Evolutionary conservation across 2,888 invertebrate species (phyloP).

Genomic region (Zaprionus bogoriensis): DNA sequence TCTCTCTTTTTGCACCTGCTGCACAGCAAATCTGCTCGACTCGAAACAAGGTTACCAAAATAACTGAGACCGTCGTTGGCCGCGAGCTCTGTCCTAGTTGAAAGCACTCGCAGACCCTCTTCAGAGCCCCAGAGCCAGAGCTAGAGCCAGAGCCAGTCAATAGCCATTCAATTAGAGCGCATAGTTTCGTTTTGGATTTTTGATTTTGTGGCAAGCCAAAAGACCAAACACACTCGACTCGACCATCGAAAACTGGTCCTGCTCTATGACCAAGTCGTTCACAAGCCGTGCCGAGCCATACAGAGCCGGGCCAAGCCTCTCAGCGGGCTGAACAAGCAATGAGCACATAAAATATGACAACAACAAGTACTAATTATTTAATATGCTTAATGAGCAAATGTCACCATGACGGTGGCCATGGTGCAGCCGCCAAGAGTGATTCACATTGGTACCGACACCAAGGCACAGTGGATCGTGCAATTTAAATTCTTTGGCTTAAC

Average conservation of each 20-base stretch:
- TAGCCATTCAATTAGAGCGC: constrained; percentile 51
- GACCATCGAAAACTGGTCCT: constrained; percentile 57
- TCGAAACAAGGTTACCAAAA: not conserved
- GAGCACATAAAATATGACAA: constrained; percentile 68
- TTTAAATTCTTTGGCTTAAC: too few species aligned
- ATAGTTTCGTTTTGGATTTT: constrained; percentile 20
- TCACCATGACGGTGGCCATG: constrained; percentile 60
- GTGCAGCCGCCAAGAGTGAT: constrained; percentile 36
- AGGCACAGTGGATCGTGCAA: constrained; percentile 22
- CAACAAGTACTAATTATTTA: constrained; percentile 73
- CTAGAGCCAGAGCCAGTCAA: constrained; percentile 37
- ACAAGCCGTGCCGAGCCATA: constrained; percentile 20
- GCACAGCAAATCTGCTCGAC: not conserved
- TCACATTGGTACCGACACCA: constrained; percentile 26
- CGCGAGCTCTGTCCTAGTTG: not conserved
- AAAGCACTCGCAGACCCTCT: not conserved
- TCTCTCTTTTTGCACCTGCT: not conserved
- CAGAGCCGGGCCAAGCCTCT: constrained; percentile 51
- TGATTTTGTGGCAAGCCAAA: constrained; percentile 19
- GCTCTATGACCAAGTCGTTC: constrained; percentile 4
- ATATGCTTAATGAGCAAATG: constrained; percentile 75
- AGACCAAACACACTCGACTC: constrained; percentile 38
- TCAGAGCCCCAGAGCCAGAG: not conserved
- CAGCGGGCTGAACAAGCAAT: constrained; percentile 50
- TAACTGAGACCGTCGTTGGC: not conserved